These are phyloP conservation scores for Antheraea yamamai DNA, from an alignment of 2,888 invertebrate species.

Conservation along the genomic window DNA sequence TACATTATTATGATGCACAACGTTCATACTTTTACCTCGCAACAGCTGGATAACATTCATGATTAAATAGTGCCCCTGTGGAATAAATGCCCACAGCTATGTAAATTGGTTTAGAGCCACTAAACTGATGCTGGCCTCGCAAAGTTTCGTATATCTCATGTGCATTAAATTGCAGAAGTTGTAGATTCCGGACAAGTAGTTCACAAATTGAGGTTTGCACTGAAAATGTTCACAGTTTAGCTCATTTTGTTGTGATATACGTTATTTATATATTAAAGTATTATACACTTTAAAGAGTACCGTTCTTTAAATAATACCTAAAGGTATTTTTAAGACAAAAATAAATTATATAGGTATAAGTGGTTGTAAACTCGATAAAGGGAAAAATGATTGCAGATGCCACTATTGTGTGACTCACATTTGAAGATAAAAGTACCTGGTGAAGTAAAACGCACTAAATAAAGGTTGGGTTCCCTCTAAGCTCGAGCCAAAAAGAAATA, in stretches of 20 bases:
- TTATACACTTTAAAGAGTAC: neutral
- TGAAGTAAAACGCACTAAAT: no score
- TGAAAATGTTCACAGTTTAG: constrained; percentile 35
- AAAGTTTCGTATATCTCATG: constrained; percentile 90
- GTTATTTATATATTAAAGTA: neutral
- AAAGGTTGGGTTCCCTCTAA: no score
- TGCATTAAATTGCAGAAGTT: constrained; percentile 92
- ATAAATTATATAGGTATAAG: neutral
- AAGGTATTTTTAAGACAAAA: neutral
- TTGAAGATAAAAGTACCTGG: no score
- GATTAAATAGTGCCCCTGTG: constrained; percentile 90
- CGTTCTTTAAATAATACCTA: neutral
- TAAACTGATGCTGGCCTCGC: constrained; percentile 75
- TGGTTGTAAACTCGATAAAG: neutral
- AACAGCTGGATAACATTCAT: constrained; percentile 90
- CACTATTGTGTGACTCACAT: no score
- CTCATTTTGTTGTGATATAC: neutral
- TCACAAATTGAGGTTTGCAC: constrained; percentile 78
- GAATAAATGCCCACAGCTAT: constrained; percentile 89
- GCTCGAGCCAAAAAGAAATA: neutral
- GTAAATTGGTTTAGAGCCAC: constrained; percentile 79
- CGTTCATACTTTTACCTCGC: constrained; percentile 80
- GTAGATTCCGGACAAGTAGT: constrained; percentile 86
- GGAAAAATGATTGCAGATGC: neutral
- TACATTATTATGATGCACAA: neutral